Percentiles rank a stretch among this genome's conserved stretches.
These are phyloP conservation scores for Drosophila pruinosa DNA, from an alignment of 1,140 invertebrate species.

Conservation along the genomic window DNA sequence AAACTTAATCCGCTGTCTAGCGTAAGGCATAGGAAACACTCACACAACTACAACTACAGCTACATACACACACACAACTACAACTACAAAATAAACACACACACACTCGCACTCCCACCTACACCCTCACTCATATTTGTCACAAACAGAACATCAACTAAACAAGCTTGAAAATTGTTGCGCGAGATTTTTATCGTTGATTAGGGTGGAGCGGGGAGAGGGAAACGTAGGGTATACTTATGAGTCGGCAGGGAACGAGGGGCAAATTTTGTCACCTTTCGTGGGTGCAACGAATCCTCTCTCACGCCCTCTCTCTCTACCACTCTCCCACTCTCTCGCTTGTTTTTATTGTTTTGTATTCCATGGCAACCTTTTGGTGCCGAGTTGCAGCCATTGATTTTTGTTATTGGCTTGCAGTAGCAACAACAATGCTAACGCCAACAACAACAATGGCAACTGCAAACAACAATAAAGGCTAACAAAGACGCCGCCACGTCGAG, in stretches of 20 bases:
- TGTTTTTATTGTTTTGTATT: slow-evolving; percentile 15
- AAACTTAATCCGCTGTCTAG: background rate
- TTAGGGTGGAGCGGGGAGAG: slow-evolving; percentile 5
- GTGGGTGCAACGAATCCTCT: slow-evolving; percentile 55
- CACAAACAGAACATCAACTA: slow-evolving; percentile 39
- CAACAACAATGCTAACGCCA: slow-evolving; percentile 18
- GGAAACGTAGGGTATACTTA: background rate
- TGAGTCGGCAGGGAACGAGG: background rate
- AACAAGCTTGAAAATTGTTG: slow-evolving; percentile 56
- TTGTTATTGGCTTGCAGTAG: slow-evolving; percentile 57
- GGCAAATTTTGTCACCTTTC: slow-evolving; percentile 54
- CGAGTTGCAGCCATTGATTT: slow-evolving; percentile 69
- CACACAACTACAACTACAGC: background rate
- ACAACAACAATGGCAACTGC: slow-evolving; percentile 15
- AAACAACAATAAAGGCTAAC: slow-evolving; percentile 21
- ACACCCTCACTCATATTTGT: background rate
- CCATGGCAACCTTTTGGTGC: slow-evolving; percentile 60
- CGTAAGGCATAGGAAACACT: background rate
- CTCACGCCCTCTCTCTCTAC: background rate
- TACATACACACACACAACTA: background rate
- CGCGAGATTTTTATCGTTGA: slow-evolving; percentile 65
- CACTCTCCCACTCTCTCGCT: background rate
- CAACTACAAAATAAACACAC: background rate
- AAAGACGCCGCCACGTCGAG: slow-evolving; percentile 49
- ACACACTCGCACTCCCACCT: background rate